phyloP scores from a whole-genome alignment of 2,797 vertebrate species.

The Cichlasoma orientale region DNA sequence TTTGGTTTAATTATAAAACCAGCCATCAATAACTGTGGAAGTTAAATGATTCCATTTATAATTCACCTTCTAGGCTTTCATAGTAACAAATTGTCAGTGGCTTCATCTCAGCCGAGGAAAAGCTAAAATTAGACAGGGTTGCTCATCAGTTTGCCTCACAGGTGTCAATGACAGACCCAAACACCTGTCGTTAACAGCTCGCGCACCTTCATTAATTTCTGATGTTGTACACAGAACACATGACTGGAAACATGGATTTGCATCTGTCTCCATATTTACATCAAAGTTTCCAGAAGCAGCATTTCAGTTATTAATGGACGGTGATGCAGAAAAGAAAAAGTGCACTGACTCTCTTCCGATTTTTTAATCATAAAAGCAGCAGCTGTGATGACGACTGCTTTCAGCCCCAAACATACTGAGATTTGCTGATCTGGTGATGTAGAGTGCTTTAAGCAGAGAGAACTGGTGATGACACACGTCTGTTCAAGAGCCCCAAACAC shows the following conservation, averaged over 20 bases:
- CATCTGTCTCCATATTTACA: neutral
- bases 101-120: conserved; percentile 21
- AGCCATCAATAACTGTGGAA: neutral
- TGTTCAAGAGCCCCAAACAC: conserved; percentile 53
- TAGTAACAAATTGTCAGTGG: conserved; percentile 21
- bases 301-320: neutral
- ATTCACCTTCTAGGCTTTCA: neutral
- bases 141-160: conserved; percentile 28
- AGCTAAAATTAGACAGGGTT: conserved; percentile 51
- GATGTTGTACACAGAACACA: neutral
- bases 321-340: neutral
- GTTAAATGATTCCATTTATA: neutral
- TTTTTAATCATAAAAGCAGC: neutral
- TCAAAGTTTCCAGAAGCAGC: neutral
- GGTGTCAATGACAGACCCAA: conserved; percentile 66
- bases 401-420: conserved; percentile 25
- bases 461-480: conserved; percentile 76
- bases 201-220: neutral
- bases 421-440: conserved; percentile 36
- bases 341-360: neutral
- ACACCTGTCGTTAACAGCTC: conserved; percentile 49
- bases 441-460: conserved; percentile 65
- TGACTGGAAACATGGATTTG: neutral
- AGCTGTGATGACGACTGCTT: neutral
- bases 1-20: neutral